Conservation (phyloP, 2,797 vertebrate species). For the Onychomys arenicola region DNA sequence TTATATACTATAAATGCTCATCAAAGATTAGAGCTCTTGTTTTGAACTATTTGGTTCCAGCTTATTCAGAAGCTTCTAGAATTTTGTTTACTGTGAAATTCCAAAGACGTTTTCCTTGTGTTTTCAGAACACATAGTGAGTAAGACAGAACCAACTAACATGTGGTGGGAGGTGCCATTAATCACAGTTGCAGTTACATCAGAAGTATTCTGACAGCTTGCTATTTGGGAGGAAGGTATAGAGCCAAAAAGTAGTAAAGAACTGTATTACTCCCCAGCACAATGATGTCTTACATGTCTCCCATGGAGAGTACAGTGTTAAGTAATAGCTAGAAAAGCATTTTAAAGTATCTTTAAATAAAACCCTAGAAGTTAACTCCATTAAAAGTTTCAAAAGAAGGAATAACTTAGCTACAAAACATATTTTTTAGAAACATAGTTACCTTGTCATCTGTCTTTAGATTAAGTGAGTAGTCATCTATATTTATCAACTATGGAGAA, state of each 20-base stretch:
- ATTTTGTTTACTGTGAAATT: slow-evolving; percentile 4
- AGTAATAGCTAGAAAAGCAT: slow-evolving; percentile 54
- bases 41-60: neutral
- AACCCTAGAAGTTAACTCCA: slow-evolving; percentile 28
- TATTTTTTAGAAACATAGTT: slow-evolving; percentile 42
- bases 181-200: slow-evolving; percentile 7
- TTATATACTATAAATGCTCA: neutral
- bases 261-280: neutral
- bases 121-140: slow-evolving; percentile 46
- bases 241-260: neutral
- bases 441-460: neutral
- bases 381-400: slow-evolving; percentile 54
- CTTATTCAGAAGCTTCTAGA: slow-evolving; percentile 12
- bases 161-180: neutral
- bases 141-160: slow-evolving; percentile 49
- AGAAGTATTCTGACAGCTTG: slow-evolving; percentile 50
- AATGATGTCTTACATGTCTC: slow-evolving; percentile 21
- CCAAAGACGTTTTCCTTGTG: neutral
- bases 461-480: slow-evolving; percentile 19
- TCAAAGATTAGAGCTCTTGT: neutral
- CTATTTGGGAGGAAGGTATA: slow-evolving; percentile 6
- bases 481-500: neutral
- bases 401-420: slow-evolving; percentile 26
- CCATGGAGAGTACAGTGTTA: slow-evolving; percentile 21
- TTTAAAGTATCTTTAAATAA: slow-evolving; percentile 59